Percentiles rank a stretch among this genome's conserved stretches.
These are phyloP conservation scores for Rousettus madagascariensis DNA, from an alignment of 2,797 vertebrate species.

Conservation along the genomic window DNA sequence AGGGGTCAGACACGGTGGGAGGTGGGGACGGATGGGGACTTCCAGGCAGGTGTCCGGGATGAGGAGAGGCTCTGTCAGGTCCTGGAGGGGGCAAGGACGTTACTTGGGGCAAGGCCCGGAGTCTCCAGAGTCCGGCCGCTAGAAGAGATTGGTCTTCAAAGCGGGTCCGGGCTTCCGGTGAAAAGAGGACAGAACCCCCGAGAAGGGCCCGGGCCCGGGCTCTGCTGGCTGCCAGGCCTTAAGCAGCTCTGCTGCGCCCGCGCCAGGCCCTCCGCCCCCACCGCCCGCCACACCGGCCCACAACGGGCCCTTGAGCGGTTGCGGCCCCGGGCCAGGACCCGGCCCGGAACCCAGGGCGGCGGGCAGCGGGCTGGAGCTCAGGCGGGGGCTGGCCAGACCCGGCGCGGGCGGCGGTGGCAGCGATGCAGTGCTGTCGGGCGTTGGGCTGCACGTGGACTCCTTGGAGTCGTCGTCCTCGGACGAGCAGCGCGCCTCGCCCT, in stretches of 20 bases:
- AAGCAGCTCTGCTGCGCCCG: conserved; percentile 92
- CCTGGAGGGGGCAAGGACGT: not conserved
- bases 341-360: conserved; percentile 80
- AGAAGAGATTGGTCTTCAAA: conserved; percentile 96
- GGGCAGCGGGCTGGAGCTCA: conserved; percentile 91
- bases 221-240: conserved; percentile 97
- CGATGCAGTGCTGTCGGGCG: conserved; percentile 96
- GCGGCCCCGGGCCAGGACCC: conserved; percentile 81
- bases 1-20: not conserved
- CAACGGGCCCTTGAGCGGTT: conserved; percentile 91
- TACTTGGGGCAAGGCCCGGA: conserved; percentile 1
- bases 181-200: conserved; percentile 95
- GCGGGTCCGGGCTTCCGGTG: conserved; percentile 93
- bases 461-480: conserved; percentile 97
- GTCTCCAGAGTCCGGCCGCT: conserved; percentile 76
- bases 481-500: conserved; percentile 90
- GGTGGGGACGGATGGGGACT: not conserved
- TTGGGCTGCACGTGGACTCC: conserved; percentile 96
- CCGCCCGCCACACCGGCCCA: conserved; percentile 92
- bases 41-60: not conserved
- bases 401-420: conserved; percentile 90
- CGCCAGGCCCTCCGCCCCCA: conserved; percentile 84
- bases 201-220: conserved; percentile 94
- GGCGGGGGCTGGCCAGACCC: conserved; percentile 91
- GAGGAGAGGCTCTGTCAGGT: not conserved